A percentile compares a stretch with the other conserved stretches of the same genome.
Conservation (phyloP, 2,888 invertebrate species). For the Clivina fossor region DNA sequence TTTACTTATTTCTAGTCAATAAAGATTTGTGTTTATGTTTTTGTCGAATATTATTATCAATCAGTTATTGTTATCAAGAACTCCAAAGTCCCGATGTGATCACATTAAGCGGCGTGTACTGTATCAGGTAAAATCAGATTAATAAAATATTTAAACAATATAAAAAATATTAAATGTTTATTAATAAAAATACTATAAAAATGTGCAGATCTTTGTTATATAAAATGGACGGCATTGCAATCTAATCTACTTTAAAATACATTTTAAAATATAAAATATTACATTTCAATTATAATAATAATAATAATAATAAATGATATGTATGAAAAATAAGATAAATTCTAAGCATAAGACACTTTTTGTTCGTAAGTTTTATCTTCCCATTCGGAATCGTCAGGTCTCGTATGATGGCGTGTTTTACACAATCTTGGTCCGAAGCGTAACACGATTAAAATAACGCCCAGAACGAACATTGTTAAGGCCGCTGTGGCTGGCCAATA, state of each 20-base stretch:
- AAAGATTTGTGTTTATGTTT: too few relatives aligned
- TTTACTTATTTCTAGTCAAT: too few relatives aligned
- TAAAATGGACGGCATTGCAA: constrained; percentile 17
- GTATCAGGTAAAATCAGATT: too few relatives aligned
- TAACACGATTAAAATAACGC: constrained; percentile 73
- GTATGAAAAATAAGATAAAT: not conserved
- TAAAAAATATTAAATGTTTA: not conserved
- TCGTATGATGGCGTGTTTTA: constrained; percentile 67
- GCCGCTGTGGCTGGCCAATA: constrained; percentile 78
- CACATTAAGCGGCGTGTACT: too few relatives aligned
- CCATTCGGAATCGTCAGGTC: constrained; percentile 68
- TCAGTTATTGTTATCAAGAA: too few relatives aligned
- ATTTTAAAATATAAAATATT: not conserved
- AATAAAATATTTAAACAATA: too few relatives aligned
- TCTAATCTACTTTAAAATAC: constrained; percentile 7
- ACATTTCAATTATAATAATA: constrained; percentile 2
- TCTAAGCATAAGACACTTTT: constrained; percentile 62
- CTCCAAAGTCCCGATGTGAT: too few relatives aligned
- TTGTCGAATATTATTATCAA: too few relatives aligned
- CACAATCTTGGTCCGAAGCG: constrained; percentile 75
- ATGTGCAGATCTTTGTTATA: constrained; percentile 3
- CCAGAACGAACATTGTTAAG: constrained; percentile 71
- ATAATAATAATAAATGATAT: constrained; percentile 5
- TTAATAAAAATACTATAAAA: not conserved
- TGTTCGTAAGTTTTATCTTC: constrained; percentile 67